Evolutionary conservation across 2,888 invertebrate species (phyloP), one percentile per base, ranked within the genome.

Genomic region (Zonitis immaculata): DNA sequence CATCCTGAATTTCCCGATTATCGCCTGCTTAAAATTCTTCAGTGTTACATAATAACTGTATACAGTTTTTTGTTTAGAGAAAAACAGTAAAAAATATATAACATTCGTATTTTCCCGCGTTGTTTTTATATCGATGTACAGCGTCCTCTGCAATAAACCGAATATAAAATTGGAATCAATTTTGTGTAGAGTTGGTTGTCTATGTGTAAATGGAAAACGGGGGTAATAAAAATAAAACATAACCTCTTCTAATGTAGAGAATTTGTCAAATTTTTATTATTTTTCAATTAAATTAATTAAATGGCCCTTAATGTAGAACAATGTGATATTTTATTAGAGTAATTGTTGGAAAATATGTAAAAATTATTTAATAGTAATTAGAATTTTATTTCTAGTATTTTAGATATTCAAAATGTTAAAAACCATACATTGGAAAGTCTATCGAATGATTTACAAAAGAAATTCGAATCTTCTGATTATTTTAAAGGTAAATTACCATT

Each of bases 391-490:
- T 25, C 3, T 14, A 89, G 88, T 69, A 80, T 89, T 66, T 79
- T 89, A 66, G 86, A 85, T 57, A 86, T 87, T 69, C 85, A 86
- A 72, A 86, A 84, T 54, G 83, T 88, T 26, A 87, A 87, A 71
- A 81, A 82, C 51, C 87, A 87, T 71, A 84, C 85, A 25, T 79
- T 94, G 69, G 93, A 94, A 67, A 80, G 81, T 42, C 80, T 94
- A 65, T 86, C 88, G 47, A 79, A 81, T 62, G 88, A 88, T 69
- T 80, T 92, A 39, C 88, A 89, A 70, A 89, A 89, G 70, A 83
- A 84, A 63, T 92, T 93, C 73, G 82, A 85, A 18, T 85, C 86
- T 72, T 81, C 85, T 48, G 90, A 91, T 66, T 85, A 87, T 72
- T 91, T 89, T 69, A 90, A 89, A 77, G 78, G 85, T 85, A 53